Percentiles rank a stretch among this genome's conserved stretches.
These are phyloP conservation scores for Philypnodon macrostomus DNA, from an alignment of 2,797 vertebrate genomes.

Conservation along the genomic window DNA sequence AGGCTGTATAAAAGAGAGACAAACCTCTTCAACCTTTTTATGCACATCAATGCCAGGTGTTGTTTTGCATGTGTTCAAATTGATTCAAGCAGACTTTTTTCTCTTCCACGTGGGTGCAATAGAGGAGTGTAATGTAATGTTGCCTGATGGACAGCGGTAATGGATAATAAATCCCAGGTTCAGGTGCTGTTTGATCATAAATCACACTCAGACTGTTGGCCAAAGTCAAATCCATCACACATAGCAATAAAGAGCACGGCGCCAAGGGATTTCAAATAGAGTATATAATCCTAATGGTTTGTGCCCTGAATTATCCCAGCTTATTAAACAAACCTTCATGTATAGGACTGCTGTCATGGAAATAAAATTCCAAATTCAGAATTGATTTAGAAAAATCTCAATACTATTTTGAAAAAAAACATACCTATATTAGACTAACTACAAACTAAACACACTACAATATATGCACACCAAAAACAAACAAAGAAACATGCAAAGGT, in stretches of 20 bases:
- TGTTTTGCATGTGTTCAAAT: slow-evolving; percentile 48
- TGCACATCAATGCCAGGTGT: slow-evolving; percentile 12
- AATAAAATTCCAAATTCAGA: no score
- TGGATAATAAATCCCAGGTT: slow-evolving; percentile 76
- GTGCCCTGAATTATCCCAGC: slow-evolving; percentile 33
- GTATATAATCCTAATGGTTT: slow-evolving; percentile 57
- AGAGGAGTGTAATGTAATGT: slow-evolving; percentile 68
- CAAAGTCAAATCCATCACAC: slow-evolving; percentile 73
- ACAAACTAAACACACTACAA: no score
- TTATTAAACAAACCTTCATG: slow-evolving; percentile 31
- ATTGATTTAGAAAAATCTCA: no score
- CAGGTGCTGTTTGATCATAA: slow-evolving; percentile 76
- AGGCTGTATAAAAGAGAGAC: slow-evolving; percentile 9
- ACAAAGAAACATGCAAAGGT: no score
- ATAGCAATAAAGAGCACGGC: slow-evolving; percentile 51
- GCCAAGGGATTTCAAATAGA: slow-evolving; percentile 46
- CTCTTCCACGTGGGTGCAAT: slow-evolving; percentile 29
- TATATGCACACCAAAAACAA: no score
- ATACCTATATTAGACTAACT: no score
- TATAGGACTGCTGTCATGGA: no score
- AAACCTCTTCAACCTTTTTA: slow-evolving; percentile 12
- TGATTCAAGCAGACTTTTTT: slow-evolving; percentile 39
- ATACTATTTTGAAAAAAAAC: no score
- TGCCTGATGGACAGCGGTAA: slow-evolving; percentile 72
- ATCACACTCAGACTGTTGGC: slow-evolving; percentile 69